phyloP scores from a whole-genome alignment of 2,113 vertebrate genomes.

The Myiozetetes cayanensis region DNA sequence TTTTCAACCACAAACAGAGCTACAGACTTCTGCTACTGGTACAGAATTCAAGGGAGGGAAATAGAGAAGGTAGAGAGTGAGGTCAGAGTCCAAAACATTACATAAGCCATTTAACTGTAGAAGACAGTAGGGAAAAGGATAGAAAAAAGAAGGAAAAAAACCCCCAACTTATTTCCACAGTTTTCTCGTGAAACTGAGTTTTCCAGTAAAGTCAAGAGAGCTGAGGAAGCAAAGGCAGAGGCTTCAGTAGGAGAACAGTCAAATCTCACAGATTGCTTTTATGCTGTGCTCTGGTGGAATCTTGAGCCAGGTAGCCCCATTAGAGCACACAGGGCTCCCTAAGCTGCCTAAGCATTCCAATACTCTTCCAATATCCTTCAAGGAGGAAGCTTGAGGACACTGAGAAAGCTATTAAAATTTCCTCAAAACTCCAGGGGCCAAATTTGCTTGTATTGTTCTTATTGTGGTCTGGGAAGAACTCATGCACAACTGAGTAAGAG shows the following conservation, averaged over 20 bases:
- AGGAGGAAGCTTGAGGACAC: neutral
- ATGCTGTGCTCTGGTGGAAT: neutral
- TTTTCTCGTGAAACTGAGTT: neutral
- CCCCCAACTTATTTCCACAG: neutral
- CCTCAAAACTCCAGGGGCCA: neutral
- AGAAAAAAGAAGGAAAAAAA: neutral
- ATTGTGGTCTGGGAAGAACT: neutral
- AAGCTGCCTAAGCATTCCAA: accelerated
- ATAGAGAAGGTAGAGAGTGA: neutral
- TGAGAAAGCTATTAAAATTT: neutral
- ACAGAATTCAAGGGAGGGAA: neutral
- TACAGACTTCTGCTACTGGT: neutral
- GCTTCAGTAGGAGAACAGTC: neutral
- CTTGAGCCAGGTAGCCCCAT: neutral
- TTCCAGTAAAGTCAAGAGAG: neutral
- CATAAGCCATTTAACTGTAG: neutral
- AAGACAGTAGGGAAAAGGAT: neutral
- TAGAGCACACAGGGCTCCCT: neutral
- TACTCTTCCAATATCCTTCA: neutral
- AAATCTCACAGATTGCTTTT: neutral
- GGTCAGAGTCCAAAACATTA: neutral
- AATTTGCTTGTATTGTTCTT: neutral
- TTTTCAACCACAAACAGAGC: neutral
- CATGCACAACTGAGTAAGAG: neutral
- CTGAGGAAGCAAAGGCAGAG: neutral